Percentiles rank a stretch among this genome's conserved stretches.
phyloP scores from a whole-genome alignment of 2,888 invertebrate species.

The Cotesia congregata region DNA sequence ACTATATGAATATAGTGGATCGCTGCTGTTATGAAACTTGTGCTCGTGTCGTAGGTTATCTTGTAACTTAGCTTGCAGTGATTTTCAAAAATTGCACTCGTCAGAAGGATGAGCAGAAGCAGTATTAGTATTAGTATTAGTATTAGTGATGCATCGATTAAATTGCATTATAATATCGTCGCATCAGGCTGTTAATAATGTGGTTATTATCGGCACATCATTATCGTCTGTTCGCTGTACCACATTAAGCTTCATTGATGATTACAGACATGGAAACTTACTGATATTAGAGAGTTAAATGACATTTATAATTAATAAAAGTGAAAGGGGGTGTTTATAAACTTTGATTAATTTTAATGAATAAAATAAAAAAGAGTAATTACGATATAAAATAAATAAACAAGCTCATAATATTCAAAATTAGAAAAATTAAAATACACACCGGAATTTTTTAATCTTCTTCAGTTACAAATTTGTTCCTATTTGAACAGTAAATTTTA shows the following conservation, averaged over 20 bases:
- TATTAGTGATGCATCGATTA: slow-evolving; percentile 36
- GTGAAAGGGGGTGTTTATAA: too few species aligned
- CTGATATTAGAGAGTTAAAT: not conserved
- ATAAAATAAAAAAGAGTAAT: not conserved
- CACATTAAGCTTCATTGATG: slow-evolving; percentile 6
- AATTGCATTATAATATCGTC: slow-evolving; percentile 39
- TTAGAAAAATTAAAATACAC: too few species aligned
- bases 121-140: not conserved
- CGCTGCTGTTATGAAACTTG: not conserved
- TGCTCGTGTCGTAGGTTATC: not conserved
- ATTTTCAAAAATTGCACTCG: slow-evolving; percentile 34
- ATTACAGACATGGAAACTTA: slow-evolving; percentile 14
- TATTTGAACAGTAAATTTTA: too few species aligned
- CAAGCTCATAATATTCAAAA: too few species aligned
- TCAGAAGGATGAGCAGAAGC: slow-evolving; percentile 13
- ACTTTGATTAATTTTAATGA: not conserved
- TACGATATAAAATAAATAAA: too few species aligned
- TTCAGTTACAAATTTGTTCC: too few species aligned
- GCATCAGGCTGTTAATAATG: slow-evolving; percentile 33
- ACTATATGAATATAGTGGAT: not conserved
- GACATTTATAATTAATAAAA: not conserved
- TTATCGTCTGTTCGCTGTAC: slow-evolving; percentile 8
- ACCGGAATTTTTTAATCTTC: too few species aligned
- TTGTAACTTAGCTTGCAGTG: not conserved
- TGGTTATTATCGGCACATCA: slow-evolving; percentile 28